Evolutionary conservation across 2,888 invertebrate genomes (phyloP), one percentile per base, ranked within the genome.

Genomic region (Tipula vernalis): DNA sequence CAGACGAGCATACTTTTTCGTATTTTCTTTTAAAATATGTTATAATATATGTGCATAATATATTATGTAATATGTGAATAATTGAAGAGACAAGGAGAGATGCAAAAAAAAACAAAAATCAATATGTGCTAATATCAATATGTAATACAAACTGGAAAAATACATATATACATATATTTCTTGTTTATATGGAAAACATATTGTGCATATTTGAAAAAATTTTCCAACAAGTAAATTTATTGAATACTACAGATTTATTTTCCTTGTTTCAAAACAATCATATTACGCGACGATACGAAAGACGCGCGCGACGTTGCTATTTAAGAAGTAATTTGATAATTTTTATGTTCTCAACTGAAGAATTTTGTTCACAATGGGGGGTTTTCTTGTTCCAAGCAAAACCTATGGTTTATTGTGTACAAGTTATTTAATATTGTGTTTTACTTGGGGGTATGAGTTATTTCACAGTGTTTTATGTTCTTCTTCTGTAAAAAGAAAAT

Each of bases 321-420:
- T 71, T 71, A 71, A 71, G 71, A 71, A 71, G 71, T 71, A 71
- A 71, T 71, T 71, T 71, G 71, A 71, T 71, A 71, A 71, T 71
- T 71, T 71, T 28, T 71, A 28, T 71, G 71, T 71, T 71, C 71
- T 28, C 28, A 28, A 71, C 71, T 10, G 28, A 71, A 71, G 18
- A 71, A 18, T 71, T 28, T 71, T 71, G 71, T 71, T 71, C 71
- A 71, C 28, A 71, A 28, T 71, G 10, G 28, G 71, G 71, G 28
- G 71, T 71, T 28, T 18, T 18, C 71, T 28, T 71, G 71, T 71
- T 71, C 71, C 18, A 71, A 71, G 28, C 71, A 28, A 51, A 71
- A 5, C 28, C 18, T 28, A 71, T 28, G 18, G 28, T 71, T 71
- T 71, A 71, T 71, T 71, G 28, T 71, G 71, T 28, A 71, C 71